Percentiles rank a stretch among this genome's conserved stretches.
Evolutionary conservation across 2,113 vertebrate species (phyloP).

Genomic region (Alligator sinensis): DNA sequence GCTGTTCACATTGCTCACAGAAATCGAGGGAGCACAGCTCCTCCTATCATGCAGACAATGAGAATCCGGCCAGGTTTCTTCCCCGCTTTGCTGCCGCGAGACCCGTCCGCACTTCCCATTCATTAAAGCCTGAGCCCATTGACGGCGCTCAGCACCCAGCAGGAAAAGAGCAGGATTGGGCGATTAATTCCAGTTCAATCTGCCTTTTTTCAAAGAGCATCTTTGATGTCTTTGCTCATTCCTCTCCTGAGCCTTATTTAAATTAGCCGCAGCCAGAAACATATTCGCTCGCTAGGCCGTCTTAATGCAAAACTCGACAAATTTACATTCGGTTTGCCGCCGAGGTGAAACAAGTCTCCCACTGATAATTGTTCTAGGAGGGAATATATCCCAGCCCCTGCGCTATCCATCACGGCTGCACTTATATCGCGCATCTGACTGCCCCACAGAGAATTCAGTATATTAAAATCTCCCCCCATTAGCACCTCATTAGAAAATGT

Average conservation of each 20-base stretch:
- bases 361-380: fast-evolving
- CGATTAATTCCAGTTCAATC: not conserved
- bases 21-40: not conserved
- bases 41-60: not conserved
- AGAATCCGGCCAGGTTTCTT: not conserved
- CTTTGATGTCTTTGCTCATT: not conserved
- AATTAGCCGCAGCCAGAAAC: not conserved
- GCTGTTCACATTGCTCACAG: not conserved
- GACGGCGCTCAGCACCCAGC: fast-evolving
- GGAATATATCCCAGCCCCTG: not conserved
- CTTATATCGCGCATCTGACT: not conserved
- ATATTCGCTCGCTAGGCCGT: fast-evolving
- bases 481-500: not conserved
- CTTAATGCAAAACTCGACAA: not conserved
- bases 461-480: not conserved
- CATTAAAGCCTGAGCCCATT: fast-evolving
- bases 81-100: fast-evolving
- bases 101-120: not conserved
- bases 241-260: not conserved
- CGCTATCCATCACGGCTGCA: not conserved
- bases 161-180: not conserved
- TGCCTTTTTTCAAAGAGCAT: not conserved
- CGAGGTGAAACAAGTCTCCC: not conserved
- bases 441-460: fast-evolving
- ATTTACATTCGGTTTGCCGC: not conserved